Conservation (phyloP, 2,797 vertebrate genomes). For the Cuniculus paca region DNA sequence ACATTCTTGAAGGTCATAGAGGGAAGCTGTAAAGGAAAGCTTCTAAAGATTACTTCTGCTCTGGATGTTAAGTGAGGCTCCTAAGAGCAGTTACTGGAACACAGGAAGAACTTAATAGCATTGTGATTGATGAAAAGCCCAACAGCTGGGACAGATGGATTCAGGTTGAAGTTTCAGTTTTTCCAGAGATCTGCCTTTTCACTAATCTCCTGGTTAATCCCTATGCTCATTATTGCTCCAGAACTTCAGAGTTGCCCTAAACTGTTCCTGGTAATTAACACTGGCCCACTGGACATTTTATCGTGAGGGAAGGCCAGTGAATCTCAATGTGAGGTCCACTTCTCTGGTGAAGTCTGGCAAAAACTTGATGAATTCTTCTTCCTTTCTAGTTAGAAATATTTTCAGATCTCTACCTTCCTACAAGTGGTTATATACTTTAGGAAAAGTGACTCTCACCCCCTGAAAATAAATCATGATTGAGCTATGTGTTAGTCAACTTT, state of each 20-base stretch:
- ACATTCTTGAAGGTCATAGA: neutral
- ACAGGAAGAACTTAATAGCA: neutral
- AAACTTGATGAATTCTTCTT: neutral
- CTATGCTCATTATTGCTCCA: neutral
- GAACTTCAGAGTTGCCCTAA: neutral
- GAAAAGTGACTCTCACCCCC: neutral
- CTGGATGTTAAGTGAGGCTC: neutral
- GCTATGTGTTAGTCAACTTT: neutral
- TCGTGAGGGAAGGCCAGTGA: neutral
- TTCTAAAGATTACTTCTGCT: neutral
- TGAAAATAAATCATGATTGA: neutral
- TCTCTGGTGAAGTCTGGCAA: too few species aligned
- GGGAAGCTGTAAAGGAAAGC: neutral
- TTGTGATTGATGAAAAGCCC: neutral
- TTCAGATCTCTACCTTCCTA: neutral
- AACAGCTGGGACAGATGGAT: neutral
- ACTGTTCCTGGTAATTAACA: neutral
- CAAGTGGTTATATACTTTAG: neutral
- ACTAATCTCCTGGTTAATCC: neutral
- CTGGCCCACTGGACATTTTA: neutral
- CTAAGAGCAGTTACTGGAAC: neutral
- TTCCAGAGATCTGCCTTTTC: neutral
- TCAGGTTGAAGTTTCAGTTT: too few species aligned
- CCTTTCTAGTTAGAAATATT: neutral
- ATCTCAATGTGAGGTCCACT: neutral